Base-by-base conservation (phyloP, 2,113 vertebrate genomes). In the Peromyscus maniculatus region DNA sequence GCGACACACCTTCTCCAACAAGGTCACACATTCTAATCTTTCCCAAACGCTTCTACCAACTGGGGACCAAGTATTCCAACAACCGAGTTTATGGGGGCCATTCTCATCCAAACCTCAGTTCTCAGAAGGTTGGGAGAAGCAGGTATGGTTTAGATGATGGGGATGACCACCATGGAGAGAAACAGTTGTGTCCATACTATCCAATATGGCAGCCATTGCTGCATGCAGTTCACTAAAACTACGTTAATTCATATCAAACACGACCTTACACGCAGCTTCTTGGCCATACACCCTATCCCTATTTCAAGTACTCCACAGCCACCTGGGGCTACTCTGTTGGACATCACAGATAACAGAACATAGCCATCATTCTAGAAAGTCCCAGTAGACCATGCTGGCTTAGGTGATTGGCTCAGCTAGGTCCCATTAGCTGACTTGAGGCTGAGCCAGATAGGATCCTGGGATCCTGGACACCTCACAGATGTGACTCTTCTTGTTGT, bases 141-240 rank as follows among this genome's bases (percentile, higher is more conserved):
- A 33, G 69, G 49, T 36, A 1, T 16, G 15, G 22, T 84, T 93
- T 64, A 86, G 28, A 75, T 26, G 46, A 17, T 16, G 72, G 33
- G 24, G 71, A 72, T 86, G 39, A 57, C 46, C 3, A 57, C 39
- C 8, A 1, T 1, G 7, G 55, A 80, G 55, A 80, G 82, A 57
- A 62, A 7, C 36, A 3, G 2, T 39, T 31, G 5, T 15, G 39
- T 52, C 39, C 43, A 0, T 0, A 1, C 57, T 26, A 9, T 36
- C 52, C 69, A 77, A 7, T n/a, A 55, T 57, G 62, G 71, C 36
- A 12, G 57, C 87, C 28, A 5, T 10, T 39, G 11, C 59, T n/a
- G 8, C 24, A 3, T 2, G 16, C 55, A 82, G 17, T 46, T 78
- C 7, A 24, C 77, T 43, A 55, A 57, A 79, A 49, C 75, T 22